Evolutionary conservation across 2,888 invertebrate genomes (phyloP).

Genomic region (Melanargia galathea): DNA sequence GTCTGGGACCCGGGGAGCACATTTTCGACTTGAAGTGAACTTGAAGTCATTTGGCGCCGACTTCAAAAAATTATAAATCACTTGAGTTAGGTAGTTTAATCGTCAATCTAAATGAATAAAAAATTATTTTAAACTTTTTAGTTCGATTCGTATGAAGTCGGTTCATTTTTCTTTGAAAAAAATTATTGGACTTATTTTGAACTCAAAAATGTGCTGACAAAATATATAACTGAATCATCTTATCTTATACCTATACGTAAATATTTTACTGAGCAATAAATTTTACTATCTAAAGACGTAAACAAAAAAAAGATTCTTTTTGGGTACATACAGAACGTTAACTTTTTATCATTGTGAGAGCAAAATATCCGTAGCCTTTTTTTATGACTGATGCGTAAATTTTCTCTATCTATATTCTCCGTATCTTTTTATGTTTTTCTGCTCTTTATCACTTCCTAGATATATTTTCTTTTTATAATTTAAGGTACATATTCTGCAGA

Average conservation of each 20-base stretch:
- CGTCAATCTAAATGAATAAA: no score
- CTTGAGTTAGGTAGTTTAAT: no score
- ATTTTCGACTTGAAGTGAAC: no score
- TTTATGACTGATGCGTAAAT: neutral
- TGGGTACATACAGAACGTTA: constrained; percentile 11
- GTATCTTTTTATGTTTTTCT: neutral
- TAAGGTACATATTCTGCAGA: neutral
- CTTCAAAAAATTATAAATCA: no score
- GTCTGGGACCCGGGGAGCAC: no score
- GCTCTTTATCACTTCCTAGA: neutral
- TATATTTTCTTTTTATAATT: neutral
- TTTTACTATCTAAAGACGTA: constrained; percentile 8
- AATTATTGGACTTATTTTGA: neutral
- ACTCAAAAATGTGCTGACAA: neutral
- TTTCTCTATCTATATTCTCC: neutral
- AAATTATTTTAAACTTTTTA: no score
- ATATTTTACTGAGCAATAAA: constrained; percentile 6
- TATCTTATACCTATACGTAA: neutral
- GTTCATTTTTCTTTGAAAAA: no score
- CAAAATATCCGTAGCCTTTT: neutral
- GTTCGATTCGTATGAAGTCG: no score
- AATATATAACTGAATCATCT: neutral
- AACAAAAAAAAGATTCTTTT: constrained; percentile 8
- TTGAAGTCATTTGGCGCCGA: no score
- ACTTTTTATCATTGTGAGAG: neutral